Evolutionary conservation across 2,113 vertebrate species (phyloP), one percentile per base, ranked within the genome.

Genomic region (Etheostoma spectabile): DNA sequence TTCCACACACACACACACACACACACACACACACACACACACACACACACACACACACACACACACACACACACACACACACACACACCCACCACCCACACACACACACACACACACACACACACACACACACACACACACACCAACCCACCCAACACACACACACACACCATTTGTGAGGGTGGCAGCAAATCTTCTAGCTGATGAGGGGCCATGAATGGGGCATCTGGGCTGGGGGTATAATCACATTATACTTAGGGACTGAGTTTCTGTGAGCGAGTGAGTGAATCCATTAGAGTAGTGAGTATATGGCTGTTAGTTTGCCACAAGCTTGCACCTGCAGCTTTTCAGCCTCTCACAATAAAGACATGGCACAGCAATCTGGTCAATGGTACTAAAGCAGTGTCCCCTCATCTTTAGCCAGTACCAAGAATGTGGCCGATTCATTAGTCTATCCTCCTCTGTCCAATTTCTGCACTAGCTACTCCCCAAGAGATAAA

Each of bases 301-400:
- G 66, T 2, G 11, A 62, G 73, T 33, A 27, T 2, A 13, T 59
- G 33, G 83, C 42, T 56, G 68, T 76, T 52, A 59, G 53, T 84
- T 60, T 80, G 83, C 74, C 61, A 76, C 55, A 66, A 76, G 71
- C 79, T 75, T 81, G 84, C 91, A 94, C 89, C 91, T 94, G 92
- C 90, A 92, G 82, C 88, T 81, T 90, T 86, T 91, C 87, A 79
- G 56, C 57, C 51, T 24, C 69, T 49, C 24, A 53, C 51, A 83
- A 27, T 81, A 69, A 85, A 73, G 71, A 77, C 80, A 68, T 64
- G 71, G 72, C 56, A 77, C 52, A 48, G 80, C 64, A 84, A 85
- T 84, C 87, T 82, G 81, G 63, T 84, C 49, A 46, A 18, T 48
- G 35, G 66, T 33, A 48, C 73, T 65, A 10, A 42, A 42, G 63